phyloP scores from a whole-genome alignment of 53 echinoderm and acorn worm species.

The Henricia sp. region DNA sequence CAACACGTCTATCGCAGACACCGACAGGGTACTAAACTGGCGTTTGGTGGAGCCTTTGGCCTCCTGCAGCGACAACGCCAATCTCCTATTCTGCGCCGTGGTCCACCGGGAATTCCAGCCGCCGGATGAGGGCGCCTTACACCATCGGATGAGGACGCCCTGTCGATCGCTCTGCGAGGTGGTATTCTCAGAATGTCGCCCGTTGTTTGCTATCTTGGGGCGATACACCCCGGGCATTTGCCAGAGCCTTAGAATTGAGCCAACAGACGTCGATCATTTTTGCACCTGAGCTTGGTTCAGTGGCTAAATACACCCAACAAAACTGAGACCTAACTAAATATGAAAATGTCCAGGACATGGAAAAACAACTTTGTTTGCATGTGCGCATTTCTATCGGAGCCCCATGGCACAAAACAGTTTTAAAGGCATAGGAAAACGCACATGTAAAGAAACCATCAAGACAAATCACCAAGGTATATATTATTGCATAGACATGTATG shows the following conservation, averaged over 20 bases:
- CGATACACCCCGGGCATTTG: constrained; percentile 9
- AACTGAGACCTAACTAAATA: no score
- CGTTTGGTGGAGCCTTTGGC: constrained; percentile 15
- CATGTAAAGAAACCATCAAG: no score
- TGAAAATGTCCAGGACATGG: no score
- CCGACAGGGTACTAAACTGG: constrained; percentile 20
- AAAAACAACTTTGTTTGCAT: no score
- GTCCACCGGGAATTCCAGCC: not conserved
- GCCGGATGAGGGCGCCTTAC: not conserved
- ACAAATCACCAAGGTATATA: no score
- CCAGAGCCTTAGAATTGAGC: not conserved
- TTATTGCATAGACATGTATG: no score
- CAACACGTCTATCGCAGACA: constrained; percentile 9
- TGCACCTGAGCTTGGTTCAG: constrained; percentile 3
- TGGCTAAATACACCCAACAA: no score
- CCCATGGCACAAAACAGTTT: no score
- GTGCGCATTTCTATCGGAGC: no score
- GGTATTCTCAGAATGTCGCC: not conserved
- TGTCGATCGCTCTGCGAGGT: constrained; percentile 7
- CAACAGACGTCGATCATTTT: constrained; percentile 7
- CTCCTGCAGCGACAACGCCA: constrained; percentile 13
- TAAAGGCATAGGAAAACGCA: no score
- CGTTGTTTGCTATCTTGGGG: not conserved
- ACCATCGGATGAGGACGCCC: constrained; percentile 4
- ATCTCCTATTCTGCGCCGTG: constrained; percentile 35